These are phyloP conservation scores for Dascillus cervinus DNA, from an alignment of 2,888 invertebrate genomes.

Conservation along the genomic window DNA sequence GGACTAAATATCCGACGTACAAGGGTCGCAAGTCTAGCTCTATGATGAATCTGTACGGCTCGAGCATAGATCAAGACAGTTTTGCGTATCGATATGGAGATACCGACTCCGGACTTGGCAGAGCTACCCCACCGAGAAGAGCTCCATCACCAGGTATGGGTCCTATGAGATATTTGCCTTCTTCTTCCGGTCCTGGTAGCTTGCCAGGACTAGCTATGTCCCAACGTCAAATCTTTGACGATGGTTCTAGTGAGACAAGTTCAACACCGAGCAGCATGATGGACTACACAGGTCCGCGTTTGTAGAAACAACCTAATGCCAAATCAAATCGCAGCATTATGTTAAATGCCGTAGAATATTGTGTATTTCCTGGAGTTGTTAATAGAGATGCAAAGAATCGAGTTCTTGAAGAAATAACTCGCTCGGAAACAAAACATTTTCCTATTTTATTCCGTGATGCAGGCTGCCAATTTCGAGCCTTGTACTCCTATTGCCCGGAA, in stretches of 20 bases:
- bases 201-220: slow-evolving; percentile 71
- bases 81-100: slow-evolving; percentile 52
- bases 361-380: slow-evolving; percentile 96
- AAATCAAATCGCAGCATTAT: slow-evolving; percentile 97
- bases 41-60: slow-evolving; percentile 87
- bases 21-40: slow-evolving; percentile 88
- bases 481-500: slow-evolving; percentile 95
- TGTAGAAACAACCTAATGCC: slow-evolving; percentile 95
- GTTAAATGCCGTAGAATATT: slow-evolving; percentile 96
- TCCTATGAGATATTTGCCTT: slow-evolving; percentile 66
- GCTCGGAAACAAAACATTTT: slow-evolving; percentile 96
- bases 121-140: slow-evolving; percentile 79
- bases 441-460: slow-evolving; percentile 96
- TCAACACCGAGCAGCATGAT: slow-evolving; percentile 79
- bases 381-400: slow-evolving; percentile 89
- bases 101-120: slow-evolving; percentile 79
- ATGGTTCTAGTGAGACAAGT: slow-evolving; percentile 73
- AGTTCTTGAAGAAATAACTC: slow-evolving; percentile 87
- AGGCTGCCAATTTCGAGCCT: slow-evolving; percentile 94
- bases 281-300: slow-evolving; percentile 86
- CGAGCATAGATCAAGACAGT: slow-evolving; percentile 52
- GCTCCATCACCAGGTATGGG: slow-evolving; percentile 79
- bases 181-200: slow-evolving; percentile 79
- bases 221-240: slow-evolving; percentile 59
- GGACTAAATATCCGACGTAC: slow-evolving; percentile 78